Conservation (phyloP, 1,140 invertebrate genomes). For the Eupristina koningsbergeri region DNA sequence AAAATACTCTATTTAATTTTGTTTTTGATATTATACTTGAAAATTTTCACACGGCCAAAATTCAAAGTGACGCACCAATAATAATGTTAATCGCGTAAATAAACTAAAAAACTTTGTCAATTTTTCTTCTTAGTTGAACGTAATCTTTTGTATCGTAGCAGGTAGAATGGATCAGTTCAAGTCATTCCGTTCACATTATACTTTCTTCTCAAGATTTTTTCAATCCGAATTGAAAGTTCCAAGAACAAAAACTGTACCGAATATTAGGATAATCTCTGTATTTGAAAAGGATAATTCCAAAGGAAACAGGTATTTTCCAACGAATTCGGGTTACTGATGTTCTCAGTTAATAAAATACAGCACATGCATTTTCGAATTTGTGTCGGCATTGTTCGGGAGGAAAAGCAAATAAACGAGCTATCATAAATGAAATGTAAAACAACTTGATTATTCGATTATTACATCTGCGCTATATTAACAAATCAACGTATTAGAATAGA, state of each 20-base stretch:
- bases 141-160: not conserved
- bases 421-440: too few relatives aligned
- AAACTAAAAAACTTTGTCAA: not conserved
- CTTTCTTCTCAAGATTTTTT: not conserved
- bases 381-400: too few relatives aligned
- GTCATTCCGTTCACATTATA: not conserved
- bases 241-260: not conserved
- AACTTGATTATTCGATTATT: too few relatives aligned
- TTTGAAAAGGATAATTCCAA: not conserved
- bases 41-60: too few relatives aligned
- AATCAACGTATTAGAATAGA: too few relatives aligned
- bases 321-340: not conserved
- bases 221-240: not conserved
- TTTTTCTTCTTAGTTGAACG: not conserved
- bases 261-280: not conserved
- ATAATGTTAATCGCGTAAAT: constrained; percentile 1
- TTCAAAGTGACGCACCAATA: not conserved
- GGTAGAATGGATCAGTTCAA: not conserved
- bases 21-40: too few relatives aligned
- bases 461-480: too few relatives aligned
- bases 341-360: too few relatives aligned
- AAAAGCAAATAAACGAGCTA: too few relatives aligned
- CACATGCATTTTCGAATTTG: too few relatives aligned
- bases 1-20: too few relatives aligned
- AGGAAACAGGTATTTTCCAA: not conserved